Base-by-base conservation (phyloP, 2,797 vertebrate genomes). In the Phataginus tricuspis region DNA sequence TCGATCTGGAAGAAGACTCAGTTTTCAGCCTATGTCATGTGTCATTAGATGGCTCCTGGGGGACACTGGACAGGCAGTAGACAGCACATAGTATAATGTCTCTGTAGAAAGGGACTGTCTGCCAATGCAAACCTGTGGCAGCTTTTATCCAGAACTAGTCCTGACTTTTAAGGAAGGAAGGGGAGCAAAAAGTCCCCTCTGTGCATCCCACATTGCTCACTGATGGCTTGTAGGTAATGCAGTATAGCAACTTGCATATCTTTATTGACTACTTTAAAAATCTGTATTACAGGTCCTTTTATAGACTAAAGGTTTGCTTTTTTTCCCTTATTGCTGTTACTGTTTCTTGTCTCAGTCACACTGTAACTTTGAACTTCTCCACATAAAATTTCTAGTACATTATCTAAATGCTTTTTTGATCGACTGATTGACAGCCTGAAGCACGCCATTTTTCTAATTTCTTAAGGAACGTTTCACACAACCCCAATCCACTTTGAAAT, bases 361-460 rank as follows among this genome's bases (percentile, higher is more conserved):
- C 23, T 83, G 8, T 68, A 93, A 91, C 68, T 96, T 91, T 91
- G 91, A 31, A 84, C 29, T 94, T 94, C 37, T 96, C 45, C 27
- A 2, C 25, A 39, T 82, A 27, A 21, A 79, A 78, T 95, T 95
- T 45, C 29, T 94, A 57, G 6, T 34, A 78, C 53, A 63, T 31
- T 55, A 61, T 75, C 31, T 42, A 77, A n/a, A 75, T 53, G 61
- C 39, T 86, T 66, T 86, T 79, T 77, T 90, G 25, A 90, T 42
- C 63, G 63, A 8, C 42, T 88, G 25, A 23, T 84, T 78, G 86
- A 53, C 63, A 90, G 51, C 53, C 71, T 92, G 57, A 94, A 63
- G 95, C 34, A 66, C 71, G 61, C n/a, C 68, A 85, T 61, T 92
- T 90, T 86, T 86, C 49, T 77, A 2, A 90, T 90, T 90, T 69